phyloP scores from a whole-genome alignment of 1,140 invertebrate species.

The Drosophila ogumai region DNA sequence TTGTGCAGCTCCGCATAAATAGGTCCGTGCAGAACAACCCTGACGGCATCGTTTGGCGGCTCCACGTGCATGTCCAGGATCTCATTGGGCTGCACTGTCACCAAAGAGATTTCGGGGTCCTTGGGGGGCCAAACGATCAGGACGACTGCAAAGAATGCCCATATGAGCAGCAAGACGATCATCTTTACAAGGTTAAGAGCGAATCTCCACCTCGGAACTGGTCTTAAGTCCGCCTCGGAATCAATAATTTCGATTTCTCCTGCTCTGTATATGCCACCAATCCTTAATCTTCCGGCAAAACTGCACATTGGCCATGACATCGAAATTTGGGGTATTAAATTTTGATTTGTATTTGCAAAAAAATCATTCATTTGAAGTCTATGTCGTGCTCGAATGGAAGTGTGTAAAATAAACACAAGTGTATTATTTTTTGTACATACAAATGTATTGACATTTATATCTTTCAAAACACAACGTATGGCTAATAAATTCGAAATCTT shows the following conservation, averaged over 20 bases:
- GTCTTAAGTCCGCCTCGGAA: not conserved
- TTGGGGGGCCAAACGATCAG: not conserved
- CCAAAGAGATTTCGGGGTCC: not conserved
- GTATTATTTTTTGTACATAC: too few species aligned
- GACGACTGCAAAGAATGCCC: not conserved
- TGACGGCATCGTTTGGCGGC: too few species aligned
- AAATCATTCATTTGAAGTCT: slow-evolving; percentile 8
- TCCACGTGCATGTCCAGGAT: too few species aligned
- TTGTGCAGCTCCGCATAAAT: not conserved
- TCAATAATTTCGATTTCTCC: not conserved
- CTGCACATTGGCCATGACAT: not conserved
- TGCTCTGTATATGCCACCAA: not conserved
- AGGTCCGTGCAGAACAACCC: not conserved
- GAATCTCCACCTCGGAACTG: not conserved
- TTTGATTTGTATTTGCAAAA: slow-evolving; percentile 1
- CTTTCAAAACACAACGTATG: too few species aligned
- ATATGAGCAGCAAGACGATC: not conserved
- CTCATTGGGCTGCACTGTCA: not conserved
- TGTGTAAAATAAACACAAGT: not conserved
- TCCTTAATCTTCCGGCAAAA: not conserved
- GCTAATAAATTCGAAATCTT: not conserved
- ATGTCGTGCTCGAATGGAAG: not conserved
- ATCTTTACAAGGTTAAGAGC: not conserved
- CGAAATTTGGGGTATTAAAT: not conserved
- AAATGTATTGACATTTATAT: too few species aligned